A percentile compares a stretch with the other conserved stretches of the same genome.
Evolutionary conservation across 2,113 vertebrate genomes (phyloP).

Genomic region (Mesocricetus auratus): DNA sequence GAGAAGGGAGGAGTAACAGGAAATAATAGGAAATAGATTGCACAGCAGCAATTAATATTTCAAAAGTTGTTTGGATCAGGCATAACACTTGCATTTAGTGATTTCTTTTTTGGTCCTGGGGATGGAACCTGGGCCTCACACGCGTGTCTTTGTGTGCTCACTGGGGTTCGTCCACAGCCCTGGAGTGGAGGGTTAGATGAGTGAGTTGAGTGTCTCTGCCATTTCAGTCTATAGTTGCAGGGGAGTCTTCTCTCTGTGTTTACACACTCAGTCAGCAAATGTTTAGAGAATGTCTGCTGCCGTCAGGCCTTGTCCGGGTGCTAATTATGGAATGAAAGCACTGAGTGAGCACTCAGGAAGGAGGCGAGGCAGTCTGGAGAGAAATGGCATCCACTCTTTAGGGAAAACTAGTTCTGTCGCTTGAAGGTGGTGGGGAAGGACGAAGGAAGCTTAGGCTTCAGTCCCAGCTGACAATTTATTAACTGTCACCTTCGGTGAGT

Average conservation of each 20-base stretch:
- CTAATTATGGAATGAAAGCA: neutral
- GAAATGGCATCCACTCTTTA: neutral
- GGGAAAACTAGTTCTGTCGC: neutral
- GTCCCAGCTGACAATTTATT: neutral
- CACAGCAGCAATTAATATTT: neutral
- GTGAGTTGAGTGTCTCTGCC: neutral
- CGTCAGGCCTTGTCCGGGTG: neutral
- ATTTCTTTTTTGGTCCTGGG: neutral
- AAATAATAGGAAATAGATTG: neutral
- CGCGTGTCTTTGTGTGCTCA: no score
- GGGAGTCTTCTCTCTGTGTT: neutral
- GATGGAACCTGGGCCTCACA: neutral
- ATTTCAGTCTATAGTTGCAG: neutral
- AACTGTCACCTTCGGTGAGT: neutral
- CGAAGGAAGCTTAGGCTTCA: neutral
- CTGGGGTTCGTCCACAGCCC: neutral
- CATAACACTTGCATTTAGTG: neutral
- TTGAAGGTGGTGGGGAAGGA: neutral
- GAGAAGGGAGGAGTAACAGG: neutral
- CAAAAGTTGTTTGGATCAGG: neutral
- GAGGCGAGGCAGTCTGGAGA: neutral
- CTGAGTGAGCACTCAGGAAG: constrained; percentile 8
- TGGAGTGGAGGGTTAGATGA: neutral
- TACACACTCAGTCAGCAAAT: no score
- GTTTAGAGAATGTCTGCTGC: neutral